phyloP scores from a whole-genome alignment of 1,140 invertebrate genomes.

The Odontomachus brunneus region DNA sequence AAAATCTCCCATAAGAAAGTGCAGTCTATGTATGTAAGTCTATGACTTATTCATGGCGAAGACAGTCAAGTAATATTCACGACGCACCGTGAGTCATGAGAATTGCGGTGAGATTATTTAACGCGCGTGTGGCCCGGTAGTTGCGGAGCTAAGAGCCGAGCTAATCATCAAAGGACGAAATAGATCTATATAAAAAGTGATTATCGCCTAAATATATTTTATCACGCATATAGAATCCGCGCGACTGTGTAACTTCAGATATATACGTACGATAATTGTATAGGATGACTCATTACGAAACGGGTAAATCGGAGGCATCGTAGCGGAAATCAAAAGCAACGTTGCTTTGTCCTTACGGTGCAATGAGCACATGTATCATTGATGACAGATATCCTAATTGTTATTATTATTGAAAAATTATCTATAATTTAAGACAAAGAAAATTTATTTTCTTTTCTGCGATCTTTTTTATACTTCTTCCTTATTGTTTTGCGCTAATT shows the following conservation, averaged over 20 bases:
- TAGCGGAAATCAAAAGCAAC: background rate
- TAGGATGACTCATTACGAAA: background rate
- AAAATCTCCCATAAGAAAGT: too few species aligned
- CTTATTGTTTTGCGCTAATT: too few species aligned
- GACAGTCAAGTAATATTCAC: background rate
- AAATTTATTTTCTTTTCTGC: too few species aligned
- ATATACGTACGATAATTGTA: background rate
- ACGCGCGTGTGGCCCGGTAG: background rate
- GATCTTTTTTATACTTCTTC: too few species aligned
- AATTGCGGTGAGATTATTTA: background rate
- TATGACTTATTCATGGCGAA: too few species aligned
- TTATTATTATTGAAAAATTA: background rate
- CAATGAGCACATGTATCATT: background rate
- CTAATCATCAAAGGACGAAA: background rate
- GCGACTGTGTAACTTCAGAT: background rate
- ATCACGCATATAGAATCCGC: background rate
- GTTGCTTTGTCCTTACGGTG: background rate
- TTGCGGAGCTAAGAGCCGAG: background rate
- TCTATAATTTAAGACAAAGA: background rate
- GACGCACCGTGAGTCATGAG: background rate
- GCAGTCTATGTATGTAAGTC: too few species aligned
- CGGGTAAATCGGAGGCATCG: background rate
- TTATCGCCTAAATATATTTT: conserved; percentile 6
- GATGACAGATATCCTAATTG: background rate
- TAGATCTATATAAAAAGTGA: conserved; percentile 18